Base-by-base conservation (phyloP, 2,113 vertebrate genomes). In the Puma concolor region DNA sequence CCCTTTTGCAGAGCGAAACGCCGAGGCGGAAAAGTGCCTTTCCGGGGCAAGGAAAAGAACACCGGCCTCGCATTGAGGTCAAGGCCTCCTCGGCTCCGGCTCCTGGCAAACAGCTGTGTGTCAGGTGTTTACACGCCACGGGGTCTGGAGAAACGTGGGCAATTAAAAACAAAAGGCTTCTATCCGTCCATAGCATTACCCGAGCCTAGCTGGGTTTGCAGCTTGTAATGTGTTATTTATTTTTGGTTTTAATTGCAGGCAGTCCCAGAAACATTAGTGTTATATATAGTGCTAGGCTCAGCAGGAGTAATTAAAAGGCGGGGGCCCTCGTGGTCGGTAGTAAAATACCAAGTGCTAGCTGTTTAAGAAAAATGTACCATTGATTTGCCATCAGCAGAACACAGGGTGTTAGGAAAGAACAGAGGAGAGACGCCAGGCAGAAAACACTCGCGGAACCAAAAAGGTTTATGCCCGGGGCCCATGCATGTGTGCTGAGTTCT, bases 271-370 rank as follows among this genome's bases (percentile, higher is more conserved):
- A 98, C 98, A 97, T 98, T 98, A 95, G 90, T 38, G 97, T 98
- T 98, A 98, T 98, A 97, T 95, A 98, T 54, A 98, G 98, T 81
- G 97, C 97, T 97, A 97, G 98, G 96, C 98, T 96, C 98, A 98
- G 98, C 98, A 98, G 98, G 98, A 98, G 98, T 98, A 98, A 99
- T 99, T 98, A 99, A 98, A 98, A 98, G 2, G 97, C 98, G 97
- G 98, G 97, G 98, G 98, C 98, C 98, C 98, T 98, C 84, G 23
- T 98, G 98, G 97, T 83, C 8, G 0, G 97, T 98, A 98, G 97
- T 98, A 98, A 99, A 98, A 96, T 98, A 98, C 97, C 98, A 98
- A 98, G 98, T 98, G 97, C 17, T 92, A 97, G 97, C 98, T 98
- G 98, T 98, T 98, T 71, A 67, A 98, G 93, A 97, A 98, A 98